phyloP scores from a whole-genome alignment of 2,888 invertebrate genomes.

The Hyppa rectilinea region DNA sequence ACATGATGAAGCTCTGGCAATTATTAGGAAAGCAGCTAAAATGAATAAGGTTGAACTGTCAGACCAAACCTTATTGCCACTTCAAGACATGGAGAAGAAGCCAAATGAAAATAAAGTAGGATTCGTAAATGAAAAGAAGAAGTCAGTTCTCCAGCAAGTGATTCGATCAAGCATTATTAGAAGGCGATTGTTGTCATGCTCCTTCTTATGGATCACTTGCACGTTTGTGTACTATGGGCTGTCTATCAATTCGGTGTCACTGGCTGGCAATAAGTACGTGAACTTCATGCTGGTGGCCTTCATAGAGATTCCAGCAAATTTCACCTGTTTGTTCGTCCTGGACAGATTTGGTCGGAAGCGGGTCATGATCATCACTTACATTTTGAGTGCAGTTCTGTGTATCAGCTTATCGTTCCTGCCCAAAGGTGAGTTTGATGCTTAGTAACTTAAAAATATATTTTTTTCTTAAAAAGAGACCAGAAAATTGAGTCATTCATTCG shows the following conservation, averaged over 20 bases:
- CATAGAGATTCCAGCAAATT: conserved; percentile 94
- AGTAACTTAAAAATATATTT: neutral
- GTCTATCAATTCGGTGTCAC: conserved; percentile 94
- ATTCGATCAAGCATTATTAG: conserved; percentile 90
- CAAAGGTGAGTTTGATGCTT: conserved; percentile 80
- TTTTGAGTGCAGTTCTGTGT: conserved; percentile 92
- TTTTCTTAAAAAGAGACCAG: no score
- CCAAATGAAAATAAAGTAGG: conserved; percentile 47
- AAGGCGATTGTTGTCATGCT: conserved; percentile 91
- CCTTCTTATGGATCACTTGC: conserved; percentile 95
- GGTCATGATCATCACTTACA: conserved; percentile 91
- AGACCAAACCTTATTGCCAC: conserved; percentile 82
- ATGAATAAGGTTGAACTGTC: conserved; percentile 90
- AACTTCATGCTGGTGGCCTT: conserved; percentile 93
- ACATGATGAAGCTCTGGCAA: conserved; percentile 91
- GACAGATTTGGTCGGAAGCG: conserved; percentile 92
- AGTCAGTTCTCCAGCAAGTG: conserved; percentile 83
- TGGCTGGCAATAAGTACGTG: conserved; percentile 94
- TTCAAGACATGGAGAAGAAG: conserved; percentile 76
- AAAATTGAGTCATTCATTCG: neutral
- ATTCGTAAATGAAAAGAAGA: conserved; percentile 61
- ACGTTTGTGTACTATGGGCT: conserved; percentile 95
- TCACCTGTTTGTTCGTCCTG: conserved; percentile 91
- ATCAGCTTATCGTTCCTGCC: conserved; percentile 91
- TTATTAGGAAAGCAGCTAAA: conserved; percentile 92